These are phyloP conservation scores for Pseudomyrmex dendroicus DNA, from an alignment of 1,140 invertebrate species.

Conservation along the genomic window DNA sequence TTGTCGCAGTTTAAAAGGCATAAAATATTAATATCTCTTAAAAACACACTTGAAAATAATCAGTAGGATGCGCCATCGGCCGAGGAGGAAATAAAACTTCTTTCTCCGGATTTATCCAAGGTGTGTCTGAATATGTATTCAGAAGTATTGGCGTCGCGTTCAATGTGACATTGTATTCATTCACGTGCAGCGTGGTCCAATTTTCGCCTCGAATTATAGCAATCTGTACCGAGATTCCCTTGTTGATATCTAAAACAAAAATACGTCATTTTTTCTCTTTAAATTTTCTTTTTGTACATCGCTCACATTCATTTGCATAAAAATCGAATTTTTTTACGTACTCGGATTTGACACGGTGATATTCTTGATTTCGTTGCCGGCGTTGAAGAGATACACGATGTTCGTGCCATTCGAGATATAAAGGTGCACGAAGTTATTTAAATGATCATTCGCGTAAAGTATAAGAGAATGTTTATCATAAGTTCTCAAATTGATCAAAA, in stretches of 20 bases:
- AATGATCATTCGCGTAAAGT: constrained; percentile 95
- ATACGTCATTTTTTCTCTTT: background rate
- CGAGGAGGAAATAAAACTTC: no score
- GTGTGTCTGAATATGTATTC: constrained; percentile 91
- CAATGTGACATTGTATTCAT: constrained; percentile 90
- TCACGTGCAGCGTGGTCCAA: constrained; percentile 92
- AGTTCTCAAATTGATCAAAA: constrained; percentile 94
- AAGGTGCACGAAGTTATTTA: constrained; percentile 97
- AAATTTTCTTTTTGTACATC: background rate
- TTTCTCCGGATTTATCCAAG: constrained; percentile 93
- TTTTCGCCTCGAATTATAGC: constrained; percentile 91
- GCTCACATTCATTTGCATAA: background rate
- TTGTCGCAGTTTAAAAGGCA: no score
- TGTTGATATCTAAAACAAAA: constrained; percentile 87
- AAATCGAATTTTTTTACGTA: constrained; percentile 64
- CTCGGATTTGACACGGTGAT: constrained; percentile 90
- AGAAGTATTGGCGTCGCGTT: constrained; percentile 89
- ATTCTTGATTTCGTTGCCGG: constrained; percentile 91
- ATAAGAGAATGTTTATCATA: constrained; percentile 93
- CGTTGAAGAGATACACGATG: constrained; percentile 94
- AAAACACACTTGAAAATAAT: constrained; percentile 90
- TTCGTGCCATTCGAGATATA: constrained; percentile 91
- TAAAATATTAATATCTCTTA: background rate
- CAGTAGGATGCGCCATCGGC: no score
- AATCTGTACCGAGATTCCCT: constrained; percentile 93